Conservation (phyloP, 2,797 vertebrate genomes). For the Psittacula derbiana region DNA sequence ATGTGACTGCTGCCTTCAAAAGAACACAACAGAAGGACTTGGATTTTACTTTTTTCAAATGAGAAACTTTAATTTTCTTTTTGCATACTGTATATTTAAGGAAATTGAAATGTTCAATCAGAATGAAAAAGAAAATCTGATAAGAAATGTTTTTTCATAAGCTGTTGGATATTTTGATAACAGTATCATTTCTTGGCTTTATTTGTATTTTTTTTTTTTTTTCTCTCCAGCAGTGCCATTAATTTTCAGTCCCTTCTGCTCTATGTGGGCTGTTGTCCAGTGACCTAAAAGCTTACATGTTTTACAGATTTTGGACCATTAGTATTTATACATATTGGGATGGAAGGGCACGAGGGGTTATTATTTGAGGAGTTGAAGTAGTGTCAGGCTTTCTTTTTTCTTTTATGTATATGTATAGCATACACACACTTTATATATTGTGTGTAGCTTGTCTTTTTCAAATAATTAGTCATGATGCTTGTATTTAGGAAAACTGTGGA, state of each 20-base stretch:
- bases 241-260: constrained; percentile 62
- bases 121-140: not conserved
- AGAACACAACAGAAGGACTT: not conserved
- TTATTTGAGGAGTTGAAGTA: not conserved
- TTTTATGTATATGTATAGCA: not conserved
- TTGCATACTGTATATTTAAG: not conserved
- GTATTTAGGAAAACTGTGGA: not conserved
- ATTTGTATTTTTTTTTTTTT: not conserved
- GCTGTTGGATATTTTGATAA: not conserved
- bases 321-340: not conserved
- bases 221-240: not conserved
- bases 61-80: not conserved
- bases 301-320: not conserved
- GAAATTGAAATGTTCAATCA: not conserved
- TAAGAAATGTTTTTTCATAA: not conserved
- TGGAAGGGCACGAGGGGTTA: not conserved
- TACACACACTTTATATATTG: not conserved
- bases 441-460: not conserved
- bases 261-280: constrained; percentile 40
- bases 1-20: not conserved
- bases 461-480: not conserved
- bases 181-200: not conserved
- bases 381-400: not conserved
- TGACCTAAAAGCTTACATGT: constrained; percentile 51
- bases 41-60: not conserved